Evolutionary conservation across 2,888 invertebrate genomes (phyloP), one percentile per base, ranked within the genome.

Genomic region (Neocrepidodera transversa): DNA sequence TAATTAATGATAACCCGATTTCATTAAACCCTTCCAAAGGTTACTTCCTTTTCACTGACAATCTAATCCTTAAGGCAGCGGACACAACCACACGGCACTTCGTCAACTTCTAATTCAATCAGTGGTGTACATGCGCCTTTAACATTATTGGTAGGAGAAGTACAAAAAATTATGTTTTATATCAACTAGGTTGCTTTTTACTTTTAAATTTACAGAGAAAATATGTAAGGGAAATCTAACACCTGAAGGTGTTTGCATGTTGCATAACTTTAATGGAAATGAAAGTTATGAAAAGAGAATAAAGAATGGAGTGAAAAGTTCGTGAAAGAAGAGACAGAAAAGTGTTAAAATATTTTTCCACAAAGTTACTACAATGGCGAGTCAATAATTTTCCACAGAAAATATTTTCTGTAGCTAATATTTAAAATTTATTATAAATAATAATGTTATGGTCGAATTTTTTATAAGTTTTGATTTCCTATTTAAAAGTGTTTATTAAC

Each of bases 211-310:
- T 6, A 8, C 13, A 10, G 32, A 35, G 6, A 32, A 18, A 48
- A 32, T n/a, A 7, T 48, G 40, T 59, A 45, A 59, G 66, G 65
- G 66, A 69, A 69, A 65, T 66, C 53, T 59, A 63, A 66, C 69
- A 69, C 68, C 69, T 69, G 69, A 62, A 65, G 62, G 60, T 68
- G 65, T 69, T 68, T 68, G 65, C 68, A 65, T 68, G 68, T 59
- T 67, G 63, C 69, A 67, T 65, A 66, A 67, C 64, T 68, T 68
- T 67, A 70, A 69, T 69, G 68, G 68, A 68, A 66, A 64, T 55
- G 60, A 67, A 66, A 68, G 65, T 66, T 70, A 64, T 70, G 67
- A 68, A 70, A 68, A 67, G 68, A 52, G 68, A 68, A 68, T 67
- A 67, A 70, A 68, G 66, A 65, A 68, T 66, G 55, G 65, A 54